phyloP scores from a whole-genome alignment of 2,797 vertebrate species.

The Chelmon rostratus region DNA sequence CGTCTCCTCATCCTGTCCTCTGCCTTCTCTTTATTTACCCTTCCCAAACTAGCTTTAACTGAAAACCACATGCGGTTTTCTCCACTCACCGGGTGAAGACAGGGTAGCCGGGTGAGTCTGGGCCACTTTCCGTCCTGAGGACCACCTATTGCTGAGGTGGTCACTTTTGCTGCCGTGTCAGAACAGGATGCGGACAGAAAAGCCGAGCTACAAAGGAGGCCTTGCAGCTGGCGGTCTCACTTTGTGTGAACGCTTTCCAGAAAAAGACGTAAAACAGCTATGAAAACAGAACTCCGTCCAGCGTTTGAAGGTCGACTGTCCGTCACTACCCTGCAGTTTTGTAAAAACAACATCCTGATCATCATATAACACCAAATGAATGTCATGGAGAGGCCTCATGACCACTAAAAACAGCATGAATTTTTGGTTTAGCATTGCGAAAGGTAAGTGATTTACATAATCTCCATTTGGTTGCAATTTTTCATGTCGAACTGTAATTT shows the following conservation, averaged over 20 bases:
- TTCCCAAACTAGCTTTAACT: conserved; percentile 48
- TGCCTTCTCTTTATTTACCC: conserved; percentile 32
- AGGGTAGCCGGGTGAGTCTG: conserved; percentile 15
- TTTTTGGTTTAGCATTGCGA: conserved; percentile 31
- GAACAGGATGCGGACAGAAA: conserved; percentile 73
- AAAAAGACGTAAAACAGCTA: conserved; percentile 66
- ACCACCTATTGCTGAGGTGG: conserved; percentile 74
- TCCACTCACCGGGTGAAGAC: conserved; percentile 54
- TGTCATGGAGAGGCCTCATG: conserved; percentile 6
- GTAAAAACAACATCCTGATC: conserved; percentile 45
- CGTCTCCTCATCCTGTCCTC: conserved; percentile 34
- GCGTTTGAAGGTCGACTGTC: conserved; percentile 64
- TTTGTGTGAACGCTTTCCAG: conserved; percentile 67
- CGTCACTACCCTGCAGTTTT: conserved; percentile 44
- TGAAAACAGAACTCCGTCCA: conserved; percentile 71
- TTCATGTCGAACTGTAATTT: conserved; percentile 62
- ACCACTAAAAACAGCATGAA: conserved; percentile 8
- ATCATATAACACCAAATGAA: conserved; percentile 35
- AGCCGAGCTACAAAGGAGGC: conserved; percentile 57
- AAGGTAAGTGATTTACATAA: conserved; percentile 62
- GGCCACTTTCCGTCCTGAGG: conserved; percentile 57
- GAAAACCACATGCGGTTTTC: conserved; percentile 58
- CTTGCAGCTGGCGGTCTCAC: conserved; percentile 52
- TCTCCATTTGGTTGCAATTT: conserved; percentile 56
- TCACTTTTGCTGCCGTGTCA: conserved; percentile 58